Evolutionary conservation across 2,113 vertebrate species (phyloP).

Genomic region (Oryzias melastigma): DNA sequence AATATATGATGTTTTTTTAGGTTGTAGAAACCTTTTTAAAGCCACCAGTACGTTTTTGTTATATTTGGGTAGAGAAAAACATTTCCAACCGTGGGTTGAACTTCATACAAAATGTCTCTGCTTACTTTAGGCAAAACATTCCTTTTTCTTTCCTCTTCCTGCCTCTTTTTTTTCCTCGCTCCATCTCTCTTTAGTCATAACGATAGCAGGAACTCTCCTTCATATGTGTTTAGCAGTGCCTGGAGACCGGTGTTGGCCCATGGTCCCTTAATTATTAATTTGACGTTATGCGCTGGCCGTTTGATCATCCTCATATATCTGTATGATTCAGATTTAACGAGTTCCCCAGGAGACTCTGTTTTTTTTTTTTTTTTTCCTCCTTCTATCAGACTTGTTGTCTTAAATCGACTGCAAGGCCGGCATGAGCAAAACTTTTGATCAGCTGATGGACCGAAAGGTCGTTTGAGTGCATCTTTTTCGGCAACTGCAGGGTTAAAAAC

Average conservation of each 20-base stretch:
- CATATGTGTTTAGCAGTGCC: slow-evolving; percentile 67
- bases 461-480: background rate
- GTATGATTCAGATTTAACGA: slow-evolving; percentile 69
- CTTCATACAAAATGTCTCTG: slow-evolving; percentile 17
- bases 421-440: slow-evolving; percentile 17
- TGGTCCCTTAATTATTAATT: slow-evolving; percentile 77
- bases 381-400: slow-evolving; percentile 43
- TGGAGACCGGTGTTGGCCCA: slow-evolving; percentile 57
- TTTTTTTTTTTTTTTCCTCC: slow-evolving; percentile 10
- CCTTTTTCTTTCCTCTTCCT: slow-evolving; percentile 33
- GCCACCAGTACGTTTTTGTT: background rate
- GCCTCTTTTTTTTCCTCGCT: slow-evolving; percentile 23
- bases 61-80: slow-evolving; percentile 34
- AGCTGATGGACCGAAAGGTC: slow-evolving; percentile 4
- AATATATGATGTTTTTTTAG: too few species aligned
- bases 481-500: background rate
- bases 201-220: slow-evolving; percentile 66
- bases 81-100: slow-evolving; percentile 23
- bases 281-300: slow-evolving; percentile 59
- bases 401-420: slow-evolving; percentile 15
- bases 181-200: slow-evolving; percentile 32
- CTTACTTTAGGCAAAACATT: slow-evolving; percentile 37
- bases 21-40: too few species aligned
- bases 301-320: slow-evolving; percentile 73
- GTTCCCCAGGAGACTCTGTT: slow-evolving; percentile 59